These are phyloP conservation scores for Brachyptera risi DNA, from an alignment of 2,888 invertebrate genomes.

Conservation along the genomic window DNA sequence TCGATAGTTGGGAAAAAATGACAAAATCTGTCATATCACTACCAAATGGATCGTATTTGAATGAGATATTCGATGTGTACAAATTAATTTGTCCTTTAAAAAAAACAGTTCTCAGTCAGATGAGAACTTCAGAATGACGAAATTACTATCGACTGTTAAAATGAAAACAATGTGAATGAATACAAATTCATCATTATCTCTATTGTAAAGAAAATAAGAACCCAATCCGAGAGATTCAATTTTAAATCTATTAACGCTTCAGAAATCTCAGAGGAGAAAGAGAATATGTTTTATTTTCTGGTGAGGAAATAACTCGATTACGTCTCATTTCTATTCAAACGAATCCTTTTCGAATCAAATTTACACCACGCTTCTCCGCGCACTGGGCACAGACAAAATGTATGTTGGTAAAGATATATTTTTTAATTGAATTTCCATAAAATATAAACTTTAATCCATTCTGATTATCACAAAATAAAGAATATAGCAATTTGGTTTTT, in stretches of 20 bases:
- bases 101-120: background rate
- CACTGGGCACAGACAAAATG: too few species aligned
- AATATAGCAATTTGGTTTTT: background rate
- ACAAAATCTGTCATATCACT: too few species aligned
- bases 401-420: background rate
- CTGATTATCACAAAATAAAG: background rate
- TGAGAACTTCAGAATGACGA: background rate
- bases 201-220: background rate
- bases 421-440: background rate
- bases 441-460: background rate
- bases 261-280: background rate
- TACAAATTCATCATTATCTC: background rate
- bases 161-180: background rate
- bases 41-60: too few species aligned
- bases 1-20: too few species aligned
- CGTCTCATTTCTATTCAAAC: background rate
- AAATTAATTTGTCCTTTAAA: too few species aligned
- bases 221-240: background rate
- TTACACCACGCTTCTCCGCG: too few species aligned
- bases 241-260: background rate
- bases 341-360: background rate
- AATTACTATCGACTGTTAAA: background rate
- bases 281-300: background rate
- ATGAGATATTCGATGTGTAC: too few species aligned
- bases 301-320: background rate